These are phyloP conservation scores for Calephelis virginiensis DNA, from an alignment of 1,140 invertebrate genomes.

Conservation along the genomic window DNA sequence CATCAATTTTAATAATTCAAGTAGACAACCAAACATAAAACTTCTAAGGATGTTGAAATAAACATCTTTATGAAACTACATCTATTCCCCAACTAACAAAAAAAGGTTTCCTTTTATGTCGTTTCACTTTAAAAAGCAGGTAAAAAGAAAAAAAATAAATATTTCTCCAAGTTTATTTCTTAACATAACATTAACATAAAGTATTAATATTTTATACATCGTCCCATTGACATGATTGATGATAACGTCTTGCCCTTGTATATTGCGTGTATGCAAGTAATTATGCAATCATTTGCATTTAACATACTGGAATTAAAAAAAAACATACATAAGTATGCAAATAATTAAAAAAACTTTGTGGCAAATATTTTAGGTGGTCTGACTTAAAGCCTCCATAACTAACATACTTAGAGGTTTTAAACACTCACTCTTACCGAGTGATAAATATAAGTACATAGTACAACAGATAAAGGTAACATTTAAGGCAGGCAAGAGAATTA, in stretches of 20 bases:
- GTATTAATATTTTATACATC: conserved; percentile 74
- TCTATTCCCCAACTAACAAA: no score
- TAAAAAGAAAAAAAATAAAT: conserved; percentile 68
- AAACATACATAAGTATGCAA: conserved; percentile 14
- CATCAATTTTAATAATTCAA: no score
- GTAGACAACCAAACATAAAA: no score
- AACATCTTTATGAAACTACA: no score
- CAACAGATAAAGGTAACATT: conserved; percentile 46
- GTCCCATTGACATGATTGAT: conserved; percentile 59
- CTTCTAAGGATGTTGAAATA: no score
- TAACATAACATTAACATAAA: conserved; percentile 74
- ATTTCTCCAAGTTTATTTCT: conserved; percentile 77
- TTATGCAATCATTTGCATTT: background rate
- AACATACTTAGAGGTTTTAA: conserved; percentile 17
- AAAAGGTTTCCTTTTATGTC: no score
- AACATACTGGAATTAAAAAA: conserved; percentile 1
- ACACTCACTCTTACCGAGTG: background rate
- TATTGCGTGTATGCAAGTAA: conserved; percentile 48
- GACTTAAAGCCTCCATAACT: conserved; percentile 47
- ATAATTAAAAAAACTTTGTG: conserved; percentile 24
- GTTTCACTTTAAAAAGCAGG: conserved; percentile 22
- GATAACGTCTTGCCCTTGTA: conserved; percentile 49
- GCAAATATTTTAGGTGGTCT: conserved; percentile 39
- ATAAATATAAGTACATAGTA: conserved; percentile 10
- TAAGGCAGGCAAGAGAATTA: conserved; percentile 54